Evolutionary conservation across 2,888 invertebrate species (phyloP).

Genomic region (Euproctis similis): DNA sequence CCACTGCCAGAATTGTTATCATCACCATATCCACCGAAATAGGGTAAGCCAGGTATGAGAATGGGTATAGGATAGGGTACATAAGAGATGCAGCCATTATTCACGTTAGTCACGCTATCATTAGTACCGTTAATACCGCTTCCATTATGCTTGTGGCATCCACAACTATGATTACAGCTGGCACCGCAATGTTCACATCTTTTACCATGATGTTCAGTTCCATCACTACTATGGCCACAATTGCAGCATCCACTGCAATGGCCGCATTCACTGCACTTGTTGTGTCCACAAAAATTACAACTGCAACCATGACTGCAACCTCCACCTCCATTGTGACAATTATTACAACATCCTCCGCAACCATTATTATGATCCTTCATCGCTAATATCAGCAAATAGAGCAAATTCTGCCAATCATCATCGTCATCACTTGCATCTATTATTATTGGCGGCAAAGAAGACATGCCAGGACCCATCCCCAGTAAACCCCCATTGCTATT

Average conservation of each 20-base stretch:
- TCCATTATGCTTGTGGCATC: slow-evolving; percentile 8
- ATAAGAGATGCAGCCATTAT: slow-evolving; percentile 4
- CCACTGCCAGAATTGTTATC: slow-evolving; percentile 7
- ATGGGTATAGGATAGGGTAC: slow-evolving; percentile 18
- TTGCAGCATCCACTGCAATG: slow-evolving; percentile 5
- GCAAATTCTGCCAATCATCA: slow-evolving; percentile 26
- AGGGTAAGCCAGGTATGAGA: slow-evolving; percentile 4
- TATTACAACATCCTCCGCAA: slow-evolving; percentile 11
- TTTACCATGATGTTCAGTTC: too few relatives aligned
- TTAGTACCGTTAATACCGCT: slow-evolving; percentile 3
- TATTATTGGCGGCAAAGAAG: slow-evolving; percentile 33
- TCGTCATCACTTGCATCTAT: slow-evolving; percentile 23
- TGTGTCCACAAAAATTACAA: slow-evolving; percentile 9
- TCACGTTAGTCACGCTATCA: too few relatives aligned
- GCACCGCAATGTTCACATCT: slow-evolving; percentile 4
- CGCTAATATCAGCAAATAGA: slow-evolving; percentile 43
- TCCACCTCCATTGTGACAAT: slow-evolving; percentile 11
- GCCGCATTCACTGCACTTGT: slow-evolving; percentile 7
- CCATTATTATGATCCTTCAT: slow-evolving; percentile 28
- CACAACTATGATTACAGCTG: slow-evolving; percentile 1
- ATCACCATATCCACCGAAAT: slow-evolving; percentile 1
- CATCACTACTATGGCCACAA: neutral
- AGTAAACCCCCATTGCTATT: slow-evolving; percentile 9
- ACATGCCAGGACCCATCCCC: slow-evolving; percentile 10
- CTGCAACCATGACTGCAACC: slow-evolving; percentile 14